These are phyloP conservation scores for Hyposoter didymator DNA, from an alignment of 2,888 invertebrate species.

Conservation along the genomic window DNA sequence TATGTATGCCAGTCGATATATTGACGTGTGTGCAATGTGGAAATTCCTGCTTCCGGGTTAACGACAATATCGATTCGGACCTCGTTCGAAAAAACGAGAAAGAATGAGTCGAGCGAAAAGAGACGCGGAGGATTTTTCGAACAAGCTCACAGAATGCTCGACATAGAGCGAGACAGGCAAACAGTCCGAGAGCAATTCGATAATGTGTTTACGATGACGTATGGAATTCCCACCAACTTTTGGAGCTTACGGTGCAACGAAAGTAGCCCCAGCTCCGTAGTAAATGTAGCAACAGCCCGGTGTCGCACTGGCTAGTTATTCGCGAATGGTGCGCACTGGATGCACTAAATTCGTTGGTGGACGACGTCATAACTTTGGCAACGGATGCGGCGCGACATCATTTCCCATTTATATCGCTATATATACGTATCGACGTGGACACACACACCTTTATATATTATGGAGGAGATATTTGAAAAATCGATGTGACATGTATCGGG, in stretches of 20 bases:
- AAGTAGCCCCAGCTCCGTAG: background rate
- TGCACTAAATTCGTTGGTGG: conserved; percentile 26
- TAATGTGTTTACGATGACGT: conserved; percentile 54
- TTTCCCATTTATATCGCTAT: background rate
- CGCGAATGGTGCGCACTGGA: conserved; percentile 39
- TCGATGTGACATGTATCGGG: conserved; percentile 66
- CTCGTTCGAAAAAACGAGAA: background rate
- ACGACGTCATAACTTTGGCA: conserved; percentile 66
- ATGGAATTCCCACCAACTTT: conserved; percentile 37
- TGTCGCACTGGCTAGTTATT: background rate
- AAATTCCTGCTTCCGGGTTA: conserved; percentile 10
- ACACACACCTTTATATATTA: background rate
- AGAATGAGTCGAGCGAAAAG: background rate
- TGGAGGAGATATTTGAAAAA: conserved; percentile 48
- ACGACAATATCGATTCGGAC: conserved; percentile 51
- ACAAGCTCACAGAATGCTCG: background rate
- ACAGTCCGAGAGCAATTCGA: conserved; percentile 17
- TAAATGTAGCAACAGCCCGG: conserved; percentile 10
- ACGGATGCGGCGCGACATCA: conserved; percentile 55
- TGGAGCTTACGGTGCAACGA: conserved; percentile 5
- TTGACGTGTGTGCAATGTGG: conserved; percentile 14
- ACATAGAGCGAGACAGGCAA: background rate
- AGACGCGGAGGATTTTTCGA: background rate
- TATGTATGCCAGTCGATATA: conserved; percentile 27
- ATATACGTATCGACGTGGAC: background rate